phyloP scores from a whole-genome alignment of 2,113 vertebrate species.

The Caranx melampygus region DNA sequence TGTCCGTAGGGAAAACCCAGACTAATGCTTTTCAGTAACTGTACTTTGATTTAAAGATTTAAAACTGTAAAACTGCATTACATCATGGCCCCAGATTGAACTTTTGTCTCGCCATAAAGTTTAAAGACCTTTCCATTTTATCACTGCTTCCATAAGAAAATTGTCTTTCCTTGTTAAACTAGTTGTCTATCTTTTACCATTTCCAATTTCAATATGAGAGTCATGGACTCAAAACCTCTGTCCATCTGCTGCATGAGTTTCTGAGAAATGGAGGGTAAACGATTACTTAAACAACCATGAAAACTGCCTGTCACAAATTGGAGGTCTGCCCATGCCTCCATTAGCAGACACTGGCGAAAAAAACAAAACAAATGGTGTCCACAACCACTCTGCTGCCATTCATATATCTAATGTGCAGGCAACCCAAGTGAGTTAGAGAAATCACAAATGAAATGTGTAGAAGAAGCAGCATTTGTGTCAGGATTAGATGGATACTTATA shows the following conservation, averaged over 20 bases:
- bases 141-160: conserved; percentile 2
- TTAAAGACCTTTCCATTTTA: conserved; percentile 25
- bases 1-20: neutral
- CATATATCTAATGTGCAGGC: neutral
- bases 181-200: conserved; percentile 8
- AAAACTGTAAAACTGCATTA: conserved; percentile 1
- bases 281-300: neutral
- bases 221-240: conserved; percentile 16
- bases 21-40: neutral
- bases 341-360: neutral
- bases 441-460: too few relatives aligned
- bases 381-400: neutral
- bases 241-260: neutral
- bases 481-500: neutral
- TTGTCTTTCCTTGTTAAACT: conserved; percentile 24
- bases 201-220: conserved; percentile 7
- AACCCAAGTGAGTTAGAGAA: neutral
- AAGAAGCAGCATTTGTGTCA: neutral
- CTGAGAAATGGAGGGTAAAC: conserved; percentile 8
- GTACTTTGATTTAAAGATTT: conserved; percentile 14
- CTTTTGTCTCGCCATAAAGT: conserved; percentile 5
- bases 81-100: conserved; percentile 2
- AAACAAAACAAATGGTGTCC: neutral
- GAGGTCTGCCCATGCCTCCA: conserved; percentile 15
- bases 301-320: neutral